These are phyloP conservation scores for Motacilla tschutschensis DNA, from an alignment of 2,113 vertebrate species.

Conservation along the genomic window DNA sequence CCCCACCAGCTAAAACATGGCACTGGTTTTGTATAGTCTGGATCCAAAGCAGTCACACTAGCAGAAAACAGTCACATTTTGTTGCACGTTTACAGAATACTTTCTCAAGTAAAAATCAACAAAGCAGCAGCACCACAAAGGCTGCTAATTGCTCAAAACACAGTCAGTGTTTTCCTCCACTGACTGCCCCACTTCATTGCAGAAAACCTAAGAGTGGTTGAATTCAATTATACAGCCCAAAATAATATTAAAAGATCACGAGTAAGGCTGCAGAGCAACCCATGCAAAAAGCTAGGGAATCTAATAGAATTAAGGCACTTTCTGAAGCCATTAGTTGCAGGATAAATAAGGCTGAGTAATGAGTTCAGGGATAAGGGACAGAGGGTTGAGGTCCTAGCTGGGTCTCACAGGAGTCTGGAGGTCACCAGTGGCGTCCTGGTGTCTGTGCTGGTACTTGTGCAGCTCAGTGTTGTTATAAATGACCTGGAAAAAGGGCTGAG, in stretches of 20 bases:
- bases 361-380: not conserved
- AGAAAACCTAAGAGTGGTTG: not conserved
- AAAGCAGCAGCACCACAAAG: not conserved
- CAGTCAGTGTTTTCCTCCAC: not conserved
- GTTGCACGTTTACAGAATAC: not conserved
- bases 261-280: not conserved
- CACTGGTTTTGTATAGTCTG: not conserved
- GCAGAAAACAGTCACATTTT: not conserved
- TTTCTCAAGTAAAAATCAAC: not conserved
- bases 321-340: not conserved
- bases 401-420: not conserved
- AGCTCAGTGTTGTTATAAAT: not conserved
- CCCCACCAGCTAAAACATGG: not conserved
- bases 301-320: not conserved
- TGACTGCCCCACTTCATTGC: not conserved
- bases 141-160: not conserved
- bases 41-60: not conserved
- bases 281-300: not conserved
- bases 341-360: not conserved
- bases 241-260: not conserved
- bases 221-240: not conserved
- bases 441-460: not conserved
- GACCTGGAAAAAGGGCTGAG: conserved; percentile 16
- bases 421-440: not conserved
- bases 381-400: not conserved